These are phyloP conservation scores for Syngnathoides biaculeatus DNA, from an alignment of 2,113 vertebrate species.

Conservation along the genomic window DNA sequence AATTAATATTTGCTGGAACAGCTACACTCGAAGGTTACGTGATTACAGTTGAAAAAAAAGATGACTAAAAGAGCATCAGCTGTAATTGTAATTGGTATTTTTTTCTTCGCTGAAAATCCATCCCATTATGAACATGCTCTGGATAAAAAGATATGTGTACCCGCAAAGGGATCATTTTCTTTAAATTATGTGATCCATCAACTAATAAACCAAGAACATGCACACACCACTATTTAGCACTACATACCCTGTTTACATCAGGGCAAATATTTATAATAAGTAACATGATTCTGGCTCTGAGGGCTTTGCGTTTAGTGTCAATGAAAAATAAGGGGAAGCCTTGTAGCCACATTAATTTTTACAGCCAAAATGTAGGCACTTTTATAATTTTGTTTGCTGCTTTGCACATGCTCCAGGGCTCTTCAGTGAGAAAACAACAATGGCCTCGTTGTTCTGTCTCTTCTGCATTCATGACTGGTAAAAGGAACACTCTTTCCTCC, in stretches of 20 bases:
- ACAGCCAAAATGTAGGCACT: constrained; percentile 36
- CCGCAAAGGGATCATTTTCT: constrained; percentile 18
- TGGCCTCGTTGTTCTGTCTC: constrained; percentile 44
- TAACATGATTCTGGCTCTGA: constrained; percentile 28
- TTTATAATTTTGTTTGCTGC: constrained; percentile 45
- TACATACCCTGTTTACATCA: constrained; percentile 15
- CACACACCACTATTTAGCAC: constrained; percentile 15
- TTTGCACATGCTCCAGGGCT: constrained; percentile 48
- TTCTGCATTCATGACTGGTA: constrained; percentile 46
- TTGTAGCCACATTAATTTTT: constrained; percentile 53
- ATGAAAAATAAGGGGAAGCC: constrained; percentile 28
- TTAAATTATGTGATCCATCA: constrained; percentile 20
- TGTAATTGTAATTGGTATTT: neutral
- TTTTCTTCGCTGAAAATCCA: constrained; percentile 16
- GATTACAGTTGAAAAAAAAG: constrained; percentile 15
- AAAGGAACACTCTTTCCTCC: constrained; percentile 35
- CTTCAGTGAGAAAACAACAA: constrained; percentile 47
- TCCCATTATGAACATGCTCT: constrained; percentile 1
- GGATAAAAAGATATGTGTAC: constrained; percentile 25
- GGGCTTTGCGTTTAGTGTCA: constrained; percentile 30
- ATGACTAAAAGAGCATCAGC: constrained; percentile 5
- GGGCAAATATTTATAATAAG: constrained; percentile 49
- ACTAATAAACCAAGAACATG: constrained; percentile 43
- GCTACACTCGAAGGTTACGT: constrained; percentile 7
- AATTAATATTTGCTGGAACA: constrained; percentile 12